These are phyloP conservation scores for Lasaia peninsularis DNA, from an alignment of 1,140 invertebrate species.

Conservation along the genomic window DNA sequence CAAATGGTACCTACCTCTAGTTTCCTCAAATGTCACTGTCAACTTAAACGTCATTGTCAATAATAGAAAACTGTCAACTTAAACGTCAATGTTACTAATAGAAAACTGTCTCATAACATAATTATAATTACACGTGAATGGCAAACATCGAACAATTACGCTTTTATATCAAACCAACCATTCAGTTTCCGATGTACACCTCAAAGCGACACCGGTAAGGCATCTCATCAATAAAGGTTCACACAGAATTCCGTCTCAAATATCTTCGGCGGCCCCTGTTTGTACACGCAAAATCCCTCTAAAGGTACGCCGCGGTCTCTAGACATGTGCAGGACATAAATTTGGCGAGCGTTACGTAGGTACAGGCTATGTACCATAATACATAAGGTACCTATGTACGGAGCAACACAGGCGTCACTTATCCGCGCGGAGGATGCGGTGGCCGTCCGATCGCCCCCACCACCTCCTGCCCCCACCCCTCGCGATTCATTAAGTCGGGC, in stretches of 20 bases:
- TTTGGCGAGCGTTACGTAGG: slow-evolving; percentile 73
- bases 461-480: slow-evolving; percentile 38
- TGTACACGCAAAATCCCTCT: slow-evolving; percentile 74
- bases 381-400: slow-evolving; percentile 64
- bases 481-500: slow-evolving; percentile 76
- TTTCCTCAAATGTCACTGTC: too few relatives aligned
- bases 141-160: neutral
- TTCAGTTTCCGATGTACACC: slow-evolving; percentile 18
- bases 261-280: slow-evolving; percentile 63
- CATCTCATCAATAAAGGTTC: slow-evolving; percentile 69
- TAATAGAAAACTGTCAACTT: too few relatives aligned
- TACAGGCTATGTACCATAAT: slow-evolving; percentile 61
- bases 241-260: slow-evolving; percentile 66
- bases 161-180: neutral
- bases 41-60: too few relatives aligned
- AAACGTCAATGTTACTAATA: too few relatives aligned
- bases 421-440: slow-evolving; percentile 75
- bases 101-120: too few relatives aligned
- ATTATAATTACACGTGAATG: too few relatives aligned
- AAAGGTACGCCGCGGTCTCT: slow-evolving; percentile 73
- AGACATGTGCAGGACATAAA: slow-evolving; percentile 77
- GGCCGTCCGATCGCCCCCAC: slow-evolving; percentile 62
- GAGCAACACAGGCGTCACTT: slow-evolving; percentile 74
- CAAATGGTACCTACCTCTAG: too few relatives aligned
- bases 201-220: slow-evolving; percentile 26